Percentiles rank a stretch among this genome's conserved stretches.
phyloP scores from a whole-genome alignment of 2,797 vertebrate species.

The Labeo calbasu region DNA sequence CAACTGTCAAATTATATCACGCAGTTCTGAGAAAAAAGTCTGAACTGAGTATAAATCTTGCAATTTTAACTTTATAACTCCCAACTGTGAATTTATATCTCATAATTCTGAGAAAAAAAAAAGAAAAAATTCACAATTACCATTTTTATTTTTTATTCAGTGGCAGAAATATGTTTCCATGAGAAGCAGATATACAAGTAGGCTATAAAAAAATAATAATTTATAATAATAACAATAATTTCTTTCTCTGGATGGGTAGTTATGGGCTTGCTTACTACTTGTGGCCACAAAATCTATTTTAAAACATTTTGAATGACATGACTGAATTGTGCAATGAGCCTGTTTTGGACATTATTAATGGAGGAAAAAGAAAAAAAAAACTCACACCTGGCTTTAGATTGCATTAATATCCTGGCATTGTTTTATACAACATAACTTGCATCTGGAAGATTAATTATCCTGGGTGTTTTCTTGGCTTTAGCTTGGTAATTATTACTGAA shows the following conservation, averaged over 20 bases:
- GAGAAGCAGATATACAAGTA: not conserved
- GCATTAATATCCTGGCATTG: slow-evolving; percentile 20
- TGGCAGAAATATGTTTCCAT: too few relatives aligned
- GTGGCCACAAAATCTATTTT: not conserved
- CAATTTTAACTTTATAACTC: too few relatives aligned
- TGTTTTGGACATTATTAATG: slow-evolving; percentile 8
- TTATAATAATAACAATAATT: too few relatives aligned
- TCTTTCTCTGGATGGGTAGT: too few relatives aligned
- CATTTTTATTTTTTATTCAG: too few relatives aligned
- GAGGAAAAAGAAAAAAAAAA: not conserved
- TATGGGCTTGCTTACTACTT: too few relatives aligned
- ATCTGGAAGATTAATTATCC: slow-evolving; percentile 22
- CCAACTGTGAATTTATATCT: too few relatives aligned
- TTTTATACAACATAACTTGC: not conserved
- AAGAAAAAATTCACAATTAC: too few relatives aligned
- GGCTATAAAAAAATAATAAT: not conserved
- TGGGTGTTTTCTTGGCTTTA: slow-evolving; percentile 11
- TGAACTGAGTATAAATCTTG: too few relatives aligned
- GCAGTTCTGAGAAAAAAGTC: too few relatives aligned
- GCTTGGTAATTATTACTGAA: slow-evolving; percentile 2
- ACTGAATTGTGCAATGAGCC: not conserved
- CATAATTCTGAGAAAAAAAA: too few relatives aligned
- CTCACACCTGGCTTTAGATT: not conserved
- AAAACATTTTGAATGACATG: not conserved
- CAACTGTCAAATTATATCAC: too few relatives aligned